Evolutionary conservation across 1,140 invertebrate species (phyloP), one percentile per base, ranked within the genome.

Genomic region (Drosophila ficusphila): DNA sequence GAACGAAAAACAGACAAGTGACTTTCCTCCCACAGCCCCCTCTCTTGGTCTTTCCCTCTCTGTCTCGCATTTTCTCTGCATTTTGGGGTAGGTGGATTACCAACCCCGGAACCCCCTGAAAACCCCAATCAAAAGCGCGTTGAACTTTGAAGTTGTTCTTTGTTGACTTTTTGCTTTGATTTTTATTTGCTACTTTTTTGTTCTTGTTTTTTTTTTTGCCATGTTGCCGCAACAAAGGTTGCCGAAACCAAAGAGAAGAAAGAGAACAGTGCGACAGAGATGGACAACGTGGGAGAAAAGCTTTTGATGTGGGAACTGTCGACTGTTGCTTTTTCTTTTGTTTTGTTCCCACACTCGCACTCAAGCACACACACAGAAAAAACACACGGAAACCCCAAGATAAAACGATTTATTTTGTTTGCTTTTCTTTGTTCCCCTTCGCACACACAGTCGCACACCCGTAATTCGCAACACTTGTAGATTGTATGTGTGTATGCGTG

Each of bases 101-200:
- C 14, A 16, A 2, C 11, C 48, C 39, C 2, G 29, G 9, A 31
- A 21, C 14, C 49, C 21, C n/a, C 31, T 19, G 8, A 57, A 53
- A 31, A 23, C 4, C 33, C 33, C 19, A 36, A 54, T 64, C 49
- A 27, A 56, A 51, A 53, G 72, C 82, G 60, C 81, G 73, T 81
- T 86, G 81, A 86, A 86, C 81, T 86, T 85, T 53, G 69, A 73
- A 72, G 67, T 73, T 58, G 29, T 69, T 57, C 62, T 38, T 70
- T 31, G 52, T 25, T 58, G 34, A 9, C 21, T 58, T 42, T 60
- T 65, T 64, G 14, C 41, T 49, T 65, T 47, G 58, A 38, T 49
- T 62, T 65, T 61, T 38, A 21, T 31, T 29, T 46, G n/a, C n/a
- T 11, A 18, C 16, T 18, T 39, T 9, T 39, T 49, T 34, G 8